phyloP scores from a whole-genome alignment of 1,140 invertebrate genomes.

The Rhagoletis pomonella region DNA sequence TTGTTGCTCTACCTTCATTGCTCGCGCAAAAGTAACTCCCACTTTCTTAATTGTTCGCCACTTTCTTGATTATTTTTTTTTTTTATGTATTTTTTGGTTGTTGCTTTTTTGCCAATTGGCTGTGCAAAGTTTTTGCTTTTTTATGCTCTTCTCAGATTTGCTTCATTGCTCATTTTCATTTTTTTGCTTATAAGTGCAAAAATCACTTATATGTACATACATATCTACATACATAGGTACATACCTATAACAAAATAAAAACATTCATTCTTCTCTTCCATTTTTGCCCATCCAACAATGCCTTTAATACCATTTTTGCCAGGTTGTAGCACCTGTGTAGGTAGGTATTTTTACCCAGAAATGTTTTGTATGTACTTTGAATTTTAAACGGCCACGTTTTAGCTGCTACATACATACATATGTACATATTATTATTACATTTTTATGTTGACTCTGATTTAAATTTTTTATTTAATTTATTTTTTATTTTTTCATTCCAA shows the following conservation, averaged over 20 bases:
- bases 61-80: slow-evolving; percentile 52
- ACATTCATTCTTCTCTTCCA: background rate
- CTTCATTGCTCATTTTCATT: slow-evolving; percentile 13
- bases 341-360: slow-evolving; percentile 14
- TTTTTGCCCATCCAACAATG: background rate
- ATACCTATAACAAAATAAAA: background rate
- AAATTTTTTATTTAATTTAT: background rate
- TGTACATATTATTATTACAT: too few relatives aligned
- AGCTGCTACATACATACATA: too few relatives aligned
- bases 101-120: too few relatives aligned
- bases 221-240: background rate
- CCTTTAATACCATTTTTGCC: background rate
- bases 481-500: slow-evolving; percentile 1
- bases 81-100: too few relatives aligned
- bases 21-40: slow-evolving; percentile 63
- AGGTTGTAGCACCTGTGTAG: background rate
- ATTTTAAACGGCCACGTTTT: slow-evolving; percentile 20
- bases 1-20: slow-evolving; percentile 33
- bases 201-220: too few relatives aligned
- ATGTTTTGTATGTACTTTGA: slow-evolving; percentile 35
- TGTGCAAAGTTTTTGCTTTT: background rate
- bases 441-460: background rate
- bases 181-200: slow-evolving; percentile 20
- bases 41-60: slow-evolving; percentile 63
- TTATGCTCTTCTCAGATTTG: background rate